Base-by-base conservation (phyloP, 30 jellyfish, hydroid and myxozoan genomes). In the Aurelia aurita region DNA sequence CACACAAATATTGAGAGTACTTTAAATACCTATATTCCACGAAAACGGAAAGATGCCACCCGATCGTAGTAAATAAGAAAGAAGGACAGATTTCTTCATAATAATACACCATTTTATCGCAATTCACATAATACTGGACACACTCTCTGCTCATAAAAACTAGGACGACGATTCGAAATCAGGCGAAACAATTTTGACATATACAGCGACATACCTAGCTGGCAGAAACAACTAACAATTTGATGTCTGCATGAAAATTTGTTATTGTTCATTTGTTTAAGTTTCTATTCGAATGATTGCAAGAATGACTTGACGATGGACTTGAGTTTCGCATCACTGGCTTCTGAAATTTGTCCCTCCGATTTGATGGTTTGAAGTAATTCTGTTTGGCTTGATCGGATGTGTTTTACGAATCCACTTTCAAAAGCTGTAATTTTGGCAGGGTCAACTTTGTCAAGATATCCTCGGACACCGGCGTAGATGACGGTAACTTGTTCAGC, bases 391-490 rank as follows among this genome's bases (percentile, higher is more conserved):
- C 85, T 90, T 16, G 98, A 67, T 66, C 87, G 55, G 55, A 96
- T 84, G 84, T 96, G 98, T 62, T 96, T 86, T 29, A 89, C 74
- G 70, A 96, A 96, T 1, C 97, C 89, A 58, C 84, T 70, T 69
- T 96, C 99, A 72, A 96, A 96, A 3, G 96, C 90, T 2, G 98
- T 96, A 39, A 96, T 91, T 67, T 69, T 87, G 58, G 97, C 67
- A 15, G 99, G 99, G 54, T 96, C 99, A 22, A 96, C 18, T 60
- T 90, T 96, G 72, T 96, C 99, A 80, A 96, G 67, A 53, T 90
- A 90, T 14, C 99, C 99, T 64, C 98, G 59, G 1, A 96, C 99
- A 53, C 99, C 99, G 75, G 99, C 98, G 64, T 86, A 96, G 65
- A 96, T 87, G 16, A 89, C 94, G 15, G 97, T 91, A 32, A 96